phyloP scores from a whole-genome alignment of 2,113 vertebrate genomes.

The Scatophagus argus region DNA sequence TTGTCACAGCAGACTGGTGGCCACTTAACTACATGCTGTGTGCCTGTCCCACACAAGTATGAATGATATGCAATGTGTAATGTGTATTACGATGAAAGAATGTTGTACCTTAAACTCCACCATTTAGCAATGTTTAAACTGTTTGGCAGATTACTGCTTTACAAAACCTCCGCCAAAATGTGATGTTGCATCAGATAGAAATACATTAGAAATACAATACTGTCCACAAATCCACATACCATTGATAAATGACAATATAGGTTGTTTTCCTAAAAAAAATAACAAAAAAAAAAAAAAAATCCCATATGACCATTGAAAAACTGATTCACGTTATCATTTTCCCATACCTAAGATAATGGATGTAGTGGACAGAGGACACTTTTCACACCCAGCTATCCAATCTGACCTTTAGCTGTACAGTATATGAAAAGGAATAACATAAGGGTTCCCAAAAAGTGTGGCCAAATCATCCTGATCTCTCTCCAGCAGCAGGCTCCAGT shows the following conservation, averaged over 20 bases:
- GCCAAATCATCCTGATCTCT: too few relatives aligned
- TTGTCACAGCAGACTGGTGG: neutral
- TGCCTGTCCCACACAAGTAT: neutral
- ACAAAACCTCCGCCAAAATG: neutral
- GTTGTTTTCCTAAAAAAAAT: too few relatives aligned
- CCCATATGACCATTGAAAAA: neutral
- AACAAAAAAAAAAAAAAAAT: too few relatives aligned
- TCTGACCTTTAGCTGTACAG: too few relatives aligned
- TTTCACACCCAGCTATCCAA: too few relatives aligned
- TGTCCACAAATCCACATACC: too few relatives aligned
- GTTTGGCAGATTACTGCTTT: neutral
- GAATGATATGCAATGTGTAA: neutral
- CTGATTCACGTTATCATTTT: neutral
- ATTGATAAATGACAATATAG: too few relatives aligned
- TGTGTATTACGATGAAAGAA: neutral
- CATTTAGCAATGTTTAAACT: neutral
- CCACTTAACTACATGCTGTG: neutral
- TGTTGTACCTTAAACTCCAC: neutral
- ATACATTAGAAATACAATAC: neutral
- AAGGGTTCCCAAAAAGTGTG: too few relatives aligned
- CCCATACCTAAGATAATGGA: too few relatives aligned
- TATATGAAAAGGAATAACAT: too few relatives aligned
- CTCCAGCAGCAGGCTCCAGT: too few relatives aligned
- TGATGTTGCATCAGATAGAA: neutral
- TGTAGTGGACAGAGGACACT: too few relatives aligned